Conservation (phyloP, 1,140 invertebrate genomes). For the Caerostris darwini region DNA sequence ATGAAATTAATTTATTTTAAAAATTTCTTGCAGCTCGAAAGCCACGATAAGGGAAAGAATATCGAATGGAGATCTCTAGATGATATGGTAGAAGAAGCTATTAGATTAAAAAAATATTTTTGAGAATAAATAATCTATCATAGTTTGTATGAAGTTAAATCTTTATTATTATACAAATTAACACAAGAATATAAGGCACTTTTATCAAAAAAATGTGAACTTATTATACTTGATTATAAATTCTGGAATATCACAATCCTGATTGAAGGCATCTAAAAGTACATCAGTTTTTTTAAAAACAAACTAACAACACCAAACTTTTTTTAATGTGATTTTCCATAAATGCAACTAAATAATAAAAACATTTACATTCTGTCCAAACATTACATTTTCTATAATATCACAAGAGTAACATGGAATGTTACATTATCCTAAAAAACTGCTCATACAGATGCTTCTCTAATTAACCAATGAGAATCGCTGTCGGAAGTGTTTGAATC, state of each 20-base stretch:
- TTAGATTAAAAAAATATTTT: slow-evolving; percentile 80
- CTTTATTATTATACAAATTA: slow-evolving; percentile 16
- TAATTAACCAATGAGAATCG: neutral
- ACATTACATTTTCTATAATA: neutral
- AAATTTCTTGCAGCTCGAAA: slow-evolving; percentile 83
- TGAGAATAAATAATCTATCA: neutral
- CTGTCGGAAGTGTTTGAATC: neutral
- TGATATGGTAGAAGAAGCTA: slow-evolving; percentile 86
- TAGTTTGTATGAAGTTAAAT: neutral
- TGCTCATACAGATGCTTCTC: neutral
- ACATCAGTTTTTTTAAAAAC: no score
- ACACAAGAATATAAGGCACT: neutral
- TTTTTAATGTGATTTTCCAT: no score
- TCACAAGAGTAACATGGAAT: neutral
- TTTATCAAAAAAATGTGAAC: neutral
- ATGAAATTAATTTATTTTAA: no score
- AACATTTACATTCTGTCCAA: neutral
- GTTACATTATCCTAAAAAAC: neutral
- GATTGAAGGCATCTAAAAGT: no score
- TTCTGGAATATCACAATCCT: no score
- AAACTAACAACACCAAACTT: no score
- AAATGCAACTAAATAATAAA: neutral
- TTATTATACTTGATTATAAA: no score
- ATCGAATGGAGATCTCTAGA: slow-evolving; percentile 80
- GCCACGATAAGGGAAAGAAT: slow-evolving; percentile 86